Evolutionary conservation across 2,888 invertebrate species (phyloP).

Genomic region (Leptogaster cylindrica): DNA sequence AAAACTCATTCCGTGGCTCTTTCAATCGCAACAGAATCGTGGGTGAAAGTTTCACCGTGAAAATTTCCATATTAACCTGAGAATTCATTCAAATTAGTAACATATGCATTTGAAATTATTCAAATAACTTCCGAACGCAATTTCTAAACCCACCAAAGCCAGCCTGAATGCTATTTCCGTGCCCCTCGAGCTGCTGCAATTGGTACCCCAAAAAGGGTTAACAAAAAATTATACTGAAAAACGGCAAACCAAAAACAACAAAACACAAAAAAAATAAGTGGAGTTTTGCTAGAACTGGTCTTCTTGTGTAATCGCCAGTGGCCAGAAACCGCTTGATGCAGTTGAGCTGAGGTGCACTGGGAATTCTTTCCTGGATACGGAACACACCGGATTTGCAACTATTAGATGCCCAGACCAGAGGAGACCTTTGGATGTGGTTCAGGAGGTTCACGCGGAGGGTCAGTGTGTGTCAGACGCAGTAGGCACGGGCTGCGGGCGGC

Average conservation of each 20-base stretch:
- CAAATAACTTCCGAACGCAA: constrained; percentile 7
- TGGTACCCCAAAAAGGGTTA: not conserved
- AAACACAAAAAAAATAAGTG: no score
- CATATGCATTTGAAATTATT: not conserved
- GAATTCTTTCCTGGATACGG: constrained; percentile 3
- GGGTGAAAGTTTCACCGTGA: not conserved
- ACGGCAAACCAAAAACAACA: not conserved
- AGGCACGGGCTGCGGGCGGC: not conserved
- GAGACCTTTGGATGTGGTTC: constrained; percentile 6
- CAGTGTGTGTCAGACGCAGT: not conserved
- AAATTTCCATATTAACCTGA: not conserved
- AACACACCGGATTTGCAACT: constrained; percentile 13
- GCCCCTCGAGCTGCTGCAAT: not conserved
- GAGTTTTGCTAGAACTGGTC: constrained; percentile 24
- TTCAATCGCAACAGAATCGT: not conserved
- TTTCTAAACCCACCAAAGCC: not conserved
- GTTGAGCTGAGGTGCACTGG: constrained; percentile 3
- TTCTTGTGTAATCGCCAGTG: constrained; percentile 29
- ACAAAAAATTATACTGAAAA: not conserved
- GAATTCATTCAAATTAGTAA: not conserved
- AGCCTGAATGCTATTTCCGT: not conserved
- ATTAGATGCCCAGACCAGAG: not conserved
- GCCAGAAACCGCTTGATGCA: not conserved
- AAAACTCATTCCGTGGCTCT: not conserved
- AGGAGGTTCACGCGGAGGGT: constrained; percentile 1